Evolutionary conservation across 2,888 invertebrate species (phyloP).

Genomic region (Unio delphinus): DNA sequence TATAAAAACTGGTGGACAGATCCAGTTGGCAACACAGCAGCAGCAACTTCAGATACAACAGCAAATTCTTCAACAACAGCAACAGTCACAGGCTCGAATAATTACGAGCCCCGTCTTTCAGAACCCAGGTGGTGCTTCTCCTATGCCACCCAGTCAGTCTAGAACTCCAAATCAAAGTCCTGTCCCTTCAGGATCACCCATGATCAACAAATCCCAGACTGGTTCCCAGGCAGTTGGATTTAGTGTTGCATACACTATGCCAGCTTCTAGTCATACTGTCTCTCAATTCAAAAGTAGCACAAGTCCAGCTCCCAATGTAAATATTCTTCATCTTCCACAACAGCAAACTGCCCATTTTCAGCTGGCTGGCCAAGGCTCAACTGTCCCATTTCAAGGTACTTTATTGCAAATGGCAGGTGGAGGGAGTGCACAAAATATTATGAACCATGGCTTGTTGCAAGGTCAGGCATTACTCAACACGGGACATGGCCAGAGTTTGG

Average conservation of each 20-base stretch:
- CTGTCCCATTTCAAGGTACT: slow-evolving; percentile 7
- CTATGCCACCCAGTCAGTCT: not conserved
- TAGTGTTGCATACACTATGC: slow-evolving; percentile 26
- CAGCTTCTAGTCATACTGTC: slow-evolving; percentile 18
- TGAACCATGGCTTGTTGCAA: slow-evolving; percentile 22
- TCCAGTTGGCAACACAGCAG: slow-evolving; percentile 23
- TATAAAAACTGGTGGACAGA: slow-evolving; percentile 39
- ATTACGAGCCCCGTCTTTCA: slow-evolving; percentile 8
- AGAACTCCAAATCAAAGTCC: slow-evolving; percentile 39
- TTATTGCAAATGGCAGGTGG: slow-evolving; percentile 6
- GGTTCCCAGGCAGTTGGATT: slow-evolving; percentile 32
- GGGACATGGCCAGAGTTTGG: slow-evolving; percentile 29
- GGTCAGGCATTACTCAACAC: slow-evolving; percentile 39
- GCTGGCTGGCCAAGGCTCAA: slow-evolving; percentile 13
- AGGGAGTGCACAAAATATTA: slow-evolving; percentile 22
- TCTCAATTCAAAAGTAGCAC: slow-evolving; percentile 22
- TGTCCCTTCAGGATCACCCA: slow-evolving; percentile 34
- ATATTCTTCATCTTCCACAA: slow-evolving; percentile 43
- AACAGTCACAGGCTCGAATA: slow-evolving; percentile 17
- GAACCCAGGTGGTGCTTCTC: slow-evolving; percentile 9
- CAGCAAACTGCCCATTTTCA: slow-evolving; percentile 35
- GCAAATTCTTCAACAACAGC: slow-evolving; percentile 25
- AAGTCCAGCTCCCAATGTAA: slow-evolving; percentile 41
- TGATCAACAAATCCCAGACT: slow-evolving; percentile 40
- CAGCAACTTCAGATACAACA: slow-evolving; percentile 40